Evolutionary conservation across 2,113 vertebrate genomes (phyloP), one percentile per base, ranked within the genome.

Genomic region (Physeter macrocephalus): DNA sequence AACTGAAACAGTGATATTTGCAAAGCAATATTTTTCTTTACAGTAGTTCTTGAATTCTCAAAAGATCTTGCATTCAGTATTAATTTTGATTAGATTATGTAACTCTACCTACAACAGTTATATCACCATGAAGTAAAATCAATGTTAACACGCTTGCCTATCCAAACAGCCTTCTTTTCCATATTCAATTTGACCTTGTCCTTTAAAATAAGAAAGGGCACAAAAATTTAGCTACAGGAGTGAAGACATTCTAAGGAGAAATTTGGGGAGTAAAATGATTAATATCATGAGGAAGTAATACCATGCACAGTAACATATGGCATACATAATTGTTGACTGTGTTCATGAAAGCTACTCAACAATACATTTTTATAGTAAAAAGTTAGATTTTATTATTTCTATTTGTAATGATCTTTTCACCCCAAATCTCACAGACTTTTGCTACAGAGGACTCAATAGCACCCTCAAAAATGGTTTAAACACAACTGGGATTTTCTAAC

Each of bases 61-160:
- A 86, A 81, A 27, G 49, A 64, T 69, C 31, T 59, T 83, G 39
- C 29, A 87, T 61, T 72, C 29, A 66, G 18, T 69, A 41, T 93
- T n/a, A 87, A 93, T 90, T 96, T 92, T 94, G 25, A 80, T 72
- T 90, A 81, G 61, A 31, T 72, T 43, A 74, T 39, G 14, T 90
- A 77, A 90, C 13, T 77, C 62, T 77, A 90, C 62, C 54, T 72
- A 52, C 29, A 95, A 77, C 6, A 94, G 67, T 62, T 41, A 21
- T 18, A 89, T 93, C 82, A 74, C 74, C 39, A 27, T 93, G 87
- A 89, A 92, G 36, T 88, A 96, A 97, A 97, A 97, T 93, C 66
- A 96, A 34, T 88, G 49, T 59, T 82, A 39, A 72, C 39, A 36
- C 8, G 41, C 31, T 78, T 88, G 64, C 34, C 61, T 86, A 61